Evolutionary conservation across 2,888 invertebrate species (phyloP).

Genomic region (Lithophane socia): DNA sequence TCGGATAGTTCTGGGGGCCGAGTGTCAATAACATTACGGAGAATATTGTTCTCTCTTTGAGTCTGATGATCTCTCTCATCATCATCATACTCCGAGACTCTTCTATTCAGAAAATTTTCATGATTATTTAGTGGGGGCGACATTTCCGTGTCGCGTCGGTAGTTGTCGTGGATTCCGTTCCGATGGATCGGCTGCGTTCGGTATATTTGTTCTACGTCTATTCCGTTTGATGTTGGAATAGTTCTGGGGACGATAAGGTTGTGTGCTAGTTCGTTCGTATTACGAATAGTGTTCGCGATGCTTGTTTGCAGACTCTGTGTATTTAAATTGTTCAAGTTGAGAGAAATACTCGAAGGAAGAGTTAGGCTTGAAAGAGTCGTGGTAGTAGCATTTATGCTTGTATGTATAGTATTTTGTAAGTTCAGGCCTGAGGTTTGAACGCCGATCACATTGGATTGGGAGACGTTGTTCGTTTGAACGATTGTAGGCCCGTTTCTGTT

Average conservation of each 20-base stretch:
- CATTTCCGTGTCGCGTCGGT: constrained; percentile 78
- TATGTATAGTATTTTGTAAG: constrained; percentile 75
- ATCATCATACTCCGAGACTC: constrained; percentile 86
- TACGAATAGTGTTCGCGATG: constrained; percentile 79
- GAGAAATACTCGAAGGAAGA: constrained; percentile 80
- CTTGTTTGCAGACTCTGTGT: constrained; percentile 74
- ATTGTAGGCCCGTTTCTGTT: constrained; percentile 83
- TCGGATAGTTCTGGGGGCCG: constrained; percentile 81
- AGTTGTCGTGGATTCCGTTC: constrained; percentile 84
- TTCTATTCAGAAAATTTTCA: constrained; percentile 83
- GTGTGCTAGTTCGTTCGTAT: constrained; percentile 81
- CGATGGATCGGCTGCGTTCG: constrained; percentile 74
- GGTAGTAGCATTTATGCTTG: constrained; percentile 75
- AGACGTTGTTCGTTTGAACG: constrained; percentile 76
- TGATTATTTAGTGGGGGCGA: constrained; percentile 81
- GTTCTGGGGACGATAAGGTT: constrained; percentile 82
- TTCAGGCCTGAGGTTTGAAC: constrained; percentile 78
- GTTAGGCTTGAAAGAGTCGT: constrained; percentile 77
- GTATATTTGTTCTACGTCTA: constrained; percentile 82
- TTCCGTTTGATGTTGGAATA: constrained; percentile 81
- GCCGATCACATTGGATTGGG: constrained; percentile 79
- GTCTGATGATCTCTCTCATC: constrained; percentile 77
- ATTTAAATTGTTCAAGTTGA: constrained; percentile 78
- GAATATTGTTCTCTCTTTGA: constrained; percentile 76
- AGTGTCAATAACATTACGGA: constrained; percentile 76